phyloP scores from a whole-genome alignment of 2,797 vertebrate genomes.

The Molothrus aeneus region DNA sequence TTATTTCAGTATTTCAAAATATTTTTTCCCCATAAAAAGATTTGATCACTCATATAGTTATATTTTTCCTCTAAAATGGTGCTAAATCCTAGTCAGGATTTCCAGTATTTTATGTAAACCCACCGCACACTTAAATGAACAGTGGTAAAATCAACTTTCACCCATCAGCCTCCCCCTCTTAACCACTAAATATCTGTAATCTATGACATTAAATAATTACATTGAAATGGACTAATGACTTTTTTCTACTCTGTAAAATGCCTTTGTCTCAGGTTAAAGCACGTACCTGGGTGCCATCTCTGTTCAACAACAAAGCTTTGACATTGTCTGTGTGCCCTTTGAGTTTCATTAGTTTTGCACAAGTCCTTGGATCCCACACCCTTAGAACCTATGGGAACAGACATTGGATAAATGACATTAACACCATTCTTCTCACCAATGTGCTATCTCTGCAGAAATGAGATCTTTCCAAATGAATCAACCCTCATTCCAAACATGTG shows the following conservation, averaged over 20 bases:
- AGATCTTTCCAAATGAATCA: not conserved
- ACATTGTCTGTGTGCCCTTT: constrained; percentile 98
- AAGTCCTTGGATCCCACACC: constrained; percentile 98
- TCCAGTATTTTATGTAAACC: not conserved
- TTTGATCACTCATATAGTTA: not conserved
- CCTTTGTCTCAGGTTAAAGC: not conserved
- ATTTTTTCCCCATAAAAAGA: not conserved
- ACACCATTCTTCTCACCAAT: not conserved
- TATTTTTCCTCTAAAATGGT: not conserved
- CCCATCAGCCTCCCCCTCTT: not conserved
- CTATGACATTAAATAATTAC: not conserved
- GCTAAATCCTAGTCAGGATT: not conserved
- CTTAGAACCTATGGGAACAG: constrained; percentile 84
- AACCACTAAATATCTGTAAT: not conserved
- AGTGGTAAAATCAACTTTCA: not conserved
- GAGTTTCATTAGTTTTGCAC: constrained; percentile 98
- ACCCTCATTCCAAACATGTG: not conserved
- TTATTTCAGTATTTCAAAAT: not conserved
- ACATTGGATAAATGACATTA: not conserved
- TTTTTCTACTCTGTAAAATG: not conserved
- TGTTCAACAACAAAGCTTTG: constrained; percentile 93
- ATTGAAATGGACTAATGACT: not conserved
- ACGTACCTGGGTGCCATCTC: constrained; percentile 94
- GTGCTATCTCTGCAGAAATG: not conserved
- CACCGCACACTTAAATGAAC: not conserved